Base-by-base conservation (phyloP, 2,113 vertebrate species). In the Oncorhynchus kisutch region DNA sequence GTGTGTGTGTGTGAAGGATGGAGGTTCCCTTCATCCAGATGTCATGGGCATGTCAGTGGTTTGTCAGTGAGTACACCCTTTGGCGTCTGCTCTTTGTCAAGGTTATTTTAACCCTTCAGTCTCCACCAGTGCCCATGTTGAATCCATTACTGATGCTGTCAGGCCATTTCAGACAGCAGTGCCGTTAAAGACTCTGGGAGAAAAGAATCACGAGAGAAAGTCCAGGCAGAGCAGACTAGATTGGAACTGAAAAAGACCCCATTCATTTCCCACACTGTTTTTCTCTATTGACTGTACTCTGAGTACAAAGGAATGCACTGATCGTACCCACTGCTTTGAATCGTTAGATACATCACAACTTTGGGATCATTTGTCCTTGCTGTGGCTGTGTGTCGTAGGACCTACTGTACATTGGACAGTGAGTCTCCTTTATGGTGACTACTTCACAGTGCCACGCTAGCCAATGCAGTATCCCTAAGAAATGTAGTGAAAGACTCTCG, bases 91-190 rank as follows among this genome's bases (percentile, higher is more conserved):
- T 70, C 67, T 70, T 70, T 27, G 25, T 70, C 67, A 70, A 70
- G 67, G n/a, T 70, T 70, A 48, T 39, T 70, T 70, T 70, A 70
- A 70, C 67, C 67, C 67, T 27, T 70, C 39, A 48, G 20, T 70
- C 67, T 20, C 67, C 39, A 70, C 67, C 18, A 49, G 31, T 20
- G 34, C 18, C 67, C 67, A 70, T 48, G n/a, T 7, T 48, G 39
- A 39, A n/a, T 45, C 31, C 67, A 70, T 70, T 70, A 70, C 20
- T 45, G 34, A 45, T 6, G 34, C 20, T 70, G 39, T 48, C 39
- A 24, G 18, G 11, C 39, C 67, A 70, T 39, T n/a, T 48, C 67
- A 34, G 34, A 45, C 67, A 45, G 31, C 20, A 3, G 20, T 1
- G 4, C 13, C 20, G 13, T 45, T 70, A 45, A 39, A 70, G 39